Base-by-base conservation (phyloP, 2,797 vertebrate species). In the Aphelocoma californica region DNA sequence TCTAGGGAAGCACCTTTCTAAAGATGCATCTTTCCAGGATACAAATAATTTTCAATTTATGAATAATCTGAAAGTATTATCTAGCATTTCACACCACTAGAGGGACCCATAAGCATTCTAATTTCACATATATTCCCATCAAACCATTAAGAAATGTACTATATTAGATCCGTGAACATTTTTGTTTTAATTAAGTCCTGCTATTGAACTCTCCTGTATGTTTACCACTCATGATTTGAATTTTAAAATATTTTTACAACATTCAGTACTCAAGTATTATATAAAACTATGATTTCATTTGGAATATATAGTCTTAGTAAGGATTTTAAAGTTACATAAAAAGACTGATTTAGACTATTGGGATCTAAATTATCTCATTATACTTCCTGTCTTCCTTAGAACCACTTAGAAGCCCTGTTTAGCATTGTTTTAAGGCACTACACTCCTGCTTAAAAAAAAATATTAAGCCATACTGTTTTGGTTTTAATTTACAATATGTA, bases 101-200 rank as follows among this genome's bases (percentile, higher is more conserved):
- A 96, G 87, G 95, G 95, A 93, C 88, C 81, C 58, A 82, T 36
- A 88, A 60, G 62, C 92, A 84, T 74, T 84, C 62, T 25, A 29
- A 84, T 70, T 4, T 48, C 34, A 44, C 31, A n/a, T 44, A 34
- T 50, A 38, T 48, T 50, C 28, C 47, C 24, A 72, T 20, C 51
- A 62, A 65, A 56, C 14, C 10, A n/a, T 38, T 23, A 48, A 51
- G n/a, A 88, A 86, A 92, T 18, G 24, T 7, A 40, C 15, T 58
- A 2, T 19, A 42, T 47, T 54, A 65, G 64, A 81, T 9, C 7
- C 1, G 2, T 24, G 4, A 42, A 54, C 10, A 7, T 4, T 53
- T 14, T 8, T 42, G 42, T 24, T 9, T 24, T 29, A 10, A 53
- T 61, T 20, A 44, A 81, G 48, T 40, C n/a, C 25, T 61, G 29